Percentiles rank a stretch among this genome's conserved stretches.
Evolutionary conservation across 1,140 invertebrate genomes (phyloP).

Genomic region (Drosophila bocki): DNA sequence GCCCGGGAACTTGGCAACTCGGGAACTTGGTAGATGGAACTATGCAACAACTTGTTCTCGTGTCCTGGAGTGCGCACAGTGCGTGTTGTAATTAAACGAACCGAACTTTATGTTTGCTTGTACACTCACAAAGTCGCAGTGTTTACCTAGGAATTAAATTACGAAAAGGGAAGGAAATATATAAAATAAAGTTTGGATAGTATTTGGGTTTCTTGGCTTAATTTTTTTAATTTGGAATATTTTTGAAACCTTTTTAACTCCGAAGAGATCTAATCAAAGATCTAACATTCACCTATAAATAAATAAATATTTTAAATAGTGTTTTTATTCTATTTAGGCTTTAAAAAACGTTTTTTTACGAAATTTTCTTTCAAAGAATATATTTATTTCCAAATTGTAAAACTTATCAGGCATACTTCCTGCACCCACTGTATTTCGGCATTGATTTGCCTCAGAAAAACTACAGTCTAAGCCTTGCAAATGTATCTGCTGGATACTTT

Average conservation of each 20-base stretch:
- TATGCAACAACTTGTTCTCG: conserved; percentile 49
- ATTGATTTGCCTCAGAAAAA: conserved; percentile 20
- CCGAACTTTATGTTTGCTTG: conserved; percentile 39
- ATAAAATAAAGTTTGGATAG: not conserved
- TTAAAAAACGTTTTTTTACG: too few relatives aligned
- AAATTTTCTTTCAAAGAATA: too few relatives aligned
- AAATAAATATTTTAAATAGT: too few relatives aligned
- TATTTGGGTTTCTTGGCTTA: not conserved
- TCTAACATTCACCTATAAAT: too few relatives aligned
- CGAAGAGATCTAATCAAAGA: too few relatives aligned
- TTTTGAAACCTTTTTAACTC: accelerated
- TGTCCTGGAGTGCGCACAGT: conserved; percentile 33
- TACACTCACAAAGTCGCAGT: not conserved
- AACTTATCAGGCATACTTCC: not conserved
- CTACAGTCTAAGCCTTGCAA: conserved; percentile 16
- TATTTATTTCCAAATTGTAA: too few relatives aligned
- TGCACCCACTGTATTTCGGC: not conserved
- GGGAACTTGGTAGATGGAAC: conserved; percentile 21
- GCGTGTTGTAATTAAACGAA: conserved; percentile 55
- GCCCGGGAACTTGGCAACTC: not conserved
- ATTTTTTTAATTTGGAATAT: not conserved
- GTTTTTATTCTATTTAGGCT: too few relatives aligned
- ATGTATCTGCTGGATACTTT: conserved; percentile 48
- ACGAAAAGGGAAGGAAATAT: not conserved
- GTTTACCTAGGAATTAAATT: not conserved